Conservation (phyloP, 2,113 vertebrate genomes). For the Lipophrys pholis region DNA sequence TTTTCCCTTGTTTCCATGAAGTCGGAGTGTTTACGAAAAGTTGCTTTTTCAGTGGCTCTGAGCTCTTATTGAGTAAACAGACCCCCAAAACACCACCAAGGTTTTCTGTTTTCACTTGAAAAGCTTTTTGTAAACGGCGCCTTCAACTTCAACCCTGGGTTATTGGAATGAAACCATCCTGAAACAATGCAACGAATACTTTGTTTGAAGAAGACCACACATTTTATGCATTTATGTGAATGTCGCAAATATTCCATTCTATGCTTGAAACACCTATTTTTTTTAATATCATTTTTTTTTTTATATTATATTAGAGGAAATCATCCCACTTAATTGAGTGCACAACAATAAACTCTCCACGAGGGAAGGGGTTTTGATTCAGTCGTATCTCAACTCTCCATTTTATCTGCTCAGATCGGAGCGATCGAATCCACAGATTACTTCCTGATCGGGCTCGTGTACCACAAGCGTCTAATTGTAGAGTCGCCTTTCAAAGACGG, state of each 20-base stretch:
- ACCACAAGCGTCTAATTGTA: constrained; percentile 1
- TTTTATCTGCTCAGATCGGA: not conserved
- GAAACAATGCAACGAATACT: not conserved
- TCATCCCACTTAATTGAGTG: not conserved
- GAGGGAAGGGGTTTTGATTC: not conserved
- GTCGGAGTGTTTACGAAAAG: no score
- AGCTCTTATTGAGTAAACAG: no score
- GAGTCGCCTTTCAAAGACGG: constrained; percentile 52
- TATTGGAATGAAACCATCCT: not conserved
- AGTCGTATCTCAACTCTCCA: not conserved
- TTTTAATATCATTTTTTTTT: no score
- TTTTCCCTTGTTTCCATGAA: no score
- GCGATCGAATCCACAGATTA: not conserved
- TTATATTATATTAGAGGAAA: not conserved
- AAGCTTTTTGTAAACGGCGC: not conserved
- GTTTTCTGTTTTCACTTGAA: no score
- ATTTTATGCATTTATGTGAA: no score
- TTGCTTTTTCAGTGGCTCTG: no score
- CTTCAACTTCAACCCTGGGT: no score
- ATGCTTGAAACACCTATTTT: not conserved
- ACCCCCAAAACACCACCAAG: no score
- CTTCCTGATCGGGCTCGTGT: constrained; percentile 8
- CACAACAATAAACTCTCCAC: not conserved
- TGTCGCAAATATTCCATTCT: not conserved
- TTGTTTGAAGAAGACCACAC: no score